phyloP scores from a whole-genome alignment of 2,113 vertebrate species.

The Ameiurus melas region DNA sequence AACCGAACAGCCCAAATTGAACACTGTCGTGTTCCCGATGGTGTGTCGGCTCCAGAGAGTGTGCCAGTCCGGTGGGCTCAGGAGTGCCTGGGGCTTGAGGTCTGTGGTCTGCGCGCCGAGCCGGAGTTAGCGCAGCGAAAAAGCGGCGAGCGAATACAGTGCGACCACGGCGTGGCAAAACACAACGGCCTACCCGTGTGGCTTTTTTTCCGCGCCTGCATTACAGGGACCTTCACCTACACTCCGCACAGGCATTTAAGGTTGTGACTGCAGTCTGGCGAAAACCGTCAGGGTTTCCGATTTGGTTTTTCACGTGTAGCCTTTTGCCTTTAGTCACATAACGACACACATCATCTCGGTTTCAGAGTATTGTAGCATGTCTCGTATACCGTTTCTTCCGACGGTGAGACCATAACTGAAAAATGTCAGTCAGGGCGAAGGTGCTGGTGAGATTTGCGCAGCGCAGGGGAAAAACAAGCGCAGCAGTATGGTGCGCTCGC shows the following conservation, averaged over 20 bases:
- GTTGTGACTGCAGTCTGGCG: slow-evolving; percentile 73
- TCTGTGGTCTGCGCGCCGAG: slow-evolving; percentile 65
- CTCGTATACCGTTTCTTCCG: neutral
- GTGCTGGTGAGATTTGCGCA: slow-evolving; percentile 93
- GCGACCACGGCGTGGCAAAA: slow-evolving; percentile 49
- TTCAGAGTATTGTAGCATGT: neutral
- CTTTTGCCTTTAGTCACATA: neutral
- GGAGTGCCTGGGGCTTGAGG: slow-evolving; percentile 61
- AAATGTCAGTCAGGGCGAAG: slow-evolving; percentile 85
- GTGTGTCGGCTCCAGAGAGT: slow-evolving; percentile 57
- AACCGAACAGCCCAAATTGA: neutral
- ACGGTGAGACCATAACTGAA: slow-evolving; percentile 78
- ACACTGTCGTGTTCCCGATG: slow-evolving; percentile 45
- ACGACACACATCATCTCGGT: neutral
- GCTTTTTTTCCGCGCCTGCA: slow-evolving; percentile 87
- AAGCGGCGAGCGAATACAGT: slow-evolving; percentile 55
- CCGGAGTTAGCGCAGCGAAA: slow-evolving; percentile 56
- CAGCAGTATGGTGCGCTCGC: slow-evolving; percentile 88
- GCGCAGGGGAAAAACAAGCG: slow-evolving; percentile 89
- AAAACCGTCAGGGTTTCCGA: neutral
- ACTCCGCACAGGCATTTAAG: slow-evolving; percentile 86
- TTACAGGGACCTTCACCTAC: slow-evolving; percentile 98
- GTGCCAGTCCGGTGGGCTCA: slow-evolving; percentile 69
- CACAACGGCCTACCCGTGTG: slow-evolving; percentile 67
- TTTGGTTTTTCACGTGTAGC: neutral